Evolutionary conservation across 2,113 vertebrate species (phyloP), one percentile per base, ranked within the genome.

Genomic region (Hymenochirus boettgeri): DNA sequence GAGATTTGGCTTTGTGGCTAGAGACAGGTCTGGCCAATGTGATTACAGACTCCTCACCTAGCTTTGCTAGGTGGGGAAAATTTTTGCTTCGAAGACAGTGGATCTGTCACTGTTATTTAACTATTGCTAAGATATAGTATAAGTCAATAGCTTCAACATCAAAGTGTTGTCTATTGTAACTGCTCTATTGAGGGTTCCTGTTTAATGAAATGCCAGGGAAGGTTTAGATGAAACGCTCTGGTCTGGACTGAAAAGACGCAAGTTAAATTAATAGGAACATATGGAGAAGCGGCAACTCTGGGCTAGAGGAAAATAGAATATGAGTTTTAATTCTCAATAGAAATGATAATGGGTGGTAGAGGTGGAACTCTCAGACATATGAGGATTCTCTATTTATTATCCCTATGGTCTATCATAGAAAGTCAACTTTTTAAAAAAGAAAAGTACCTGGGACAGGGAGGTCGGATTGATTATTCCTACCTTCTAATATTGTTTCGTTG

Each of bases 191-290:
- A 67, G 22, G 50, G 50, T 52, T 59, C 51, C 57, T 59, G 53
- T n/a, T 59, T 53, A 60, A 69, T 60, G 65, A 42, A 59, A 60
- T 53, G 57, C 48, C 57, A 60, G 65, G 65, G 17, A 39, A 33
- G 55, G 23, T 19, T 29, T 51, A 67, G 42, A 67, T 51, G 51
- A 29, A 24, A 3, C 5, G 25, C 18, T 50, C 35, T 51, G 4
- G 24, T 23, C 33, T 12, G 10, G 15, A 33, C 29, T 23, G 31
- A 12, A 53, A 4, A 35, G 24, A 54, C 33, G 22, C 35, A 45
- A 24, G 35, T 27, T 21, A 24, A 1, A 26, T 21, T 33, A 45
- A n/a, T 35, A 15, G 18, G 18, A 35, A 35, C 33, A 35, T 35
- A 12, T 13, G 15, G 33, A 35, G 33, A 13, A 35, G 33, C 33